Evolutionary conservation across 1,140 invertebrate genomes (phyloP), one percentile per base, ranked within the genome.

Genomic region (Mizuhopecten yessoensis): DNA sequence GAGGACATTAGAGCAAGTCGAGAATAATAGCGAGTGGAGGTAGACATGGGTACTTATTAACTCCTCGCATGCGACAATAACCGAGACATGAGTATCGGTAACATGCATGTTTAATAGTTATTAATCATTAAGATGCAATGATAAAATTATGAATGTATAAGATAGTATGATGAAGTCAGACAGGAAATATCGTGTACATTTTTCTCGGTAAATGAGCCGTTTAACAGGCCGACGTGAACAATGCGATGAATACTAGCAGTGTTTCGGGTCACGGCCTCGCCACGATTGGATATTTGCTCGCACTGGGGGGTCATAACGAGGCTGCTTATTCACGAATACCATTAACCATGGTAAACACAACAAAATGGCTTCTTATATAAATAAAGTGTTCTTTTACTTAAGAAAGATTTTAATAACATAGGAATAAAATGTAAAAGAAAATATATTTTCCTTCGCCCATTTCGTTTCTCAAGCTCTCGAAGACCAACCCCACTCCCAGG

Each of bases 41-140:
- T 75, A 75, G n/a, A 75, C n/a, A 75, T 11, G 23, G 57, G 29
- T 75, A 75, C 57, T 75, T 75, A 75, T 75, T 75, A 75, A 75
- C 57, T n/a, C 29, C n/a, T 75, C 29, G 57, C 57, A 75, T 75
- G 57, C 57, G 29, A 75, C 29, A n/a, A 75, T 75, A 75, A 75
- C 23, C 57, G 57, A 75, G 23, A 75, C 11, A 5, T 5, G 57
- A n/a, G 57, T 75, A 75, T 75, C 57, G 11, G 57, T 75, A n/a
- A 75, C 57, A 29, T 75, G 57, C 57, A 75, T 75, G 57, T 75
- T 75, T 75, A 75, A 75, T 75, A 2, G 57, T 75, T 75, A 75
- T 75, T 75, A 75, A 75, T 75, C 57, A 75, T 75, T n/a, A n/a
- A 75, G 57, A 75, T 75, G 57, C 57, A 75, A 75, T 75, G 57